A percentile compares a stretch with the other conserved stretches of the same genome.
Conservation (phyloP, 2,888 invertebrate species). For the Caenorhabditis doughertyi region DNA sequence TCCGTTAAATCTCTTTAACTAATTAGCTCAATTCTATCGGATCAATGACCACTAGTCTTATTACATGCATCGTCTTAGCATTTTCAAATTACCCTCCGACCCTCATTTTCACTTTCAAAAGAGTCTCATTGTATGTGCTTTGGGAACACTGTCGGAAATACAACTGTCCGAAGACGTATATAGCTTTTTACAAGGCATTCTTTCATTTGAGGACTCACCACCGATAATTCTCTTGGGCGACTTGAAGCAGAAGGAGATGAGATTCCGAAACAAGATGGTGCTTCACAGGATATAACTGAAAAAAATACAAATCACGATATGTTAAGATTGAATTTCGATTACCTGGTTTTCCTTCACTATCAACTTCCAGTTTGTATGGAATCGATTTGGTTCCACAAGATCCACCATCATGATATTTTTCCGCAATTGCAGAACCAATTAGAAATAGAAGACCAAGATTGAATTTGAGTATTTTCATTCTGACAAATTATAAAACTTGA, state of each 20-base stretch:
- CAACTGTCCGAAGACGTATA: constrained; percentile 21
- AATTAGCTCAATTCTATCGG: constrained; percentile 36
- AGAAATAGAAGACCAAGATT: constrained; percentile 42
- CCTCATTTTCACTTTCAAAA: constrained; percentile 29
- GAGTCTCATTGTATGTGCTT: constrained; percentile 19
- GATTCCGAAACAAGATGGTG: constrained; percentile 72
- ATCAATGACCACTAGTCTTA: constrained; percentile 34
- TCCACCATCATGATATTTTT: constrained; percentile 64
- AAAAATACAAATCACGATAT: background rate
- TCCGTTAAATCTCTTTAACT: constrained; percentile 14
- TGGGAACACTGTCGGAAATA: constrained; percentile 25
- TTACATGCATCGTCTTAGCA: background rate
- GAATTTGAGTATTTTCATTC: constrained; percentile 55
- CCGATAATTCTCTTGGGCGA: constrained; percentile 38
- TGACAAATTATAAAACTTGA: constrained; percentile 1
- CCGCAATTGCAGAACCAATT: constrained; percentile 11
- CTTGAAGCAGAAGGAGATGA: constrained; percentile 49
- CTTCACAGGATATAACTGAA: constrained; percentile 73
- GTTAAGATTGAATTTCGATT: background rate
- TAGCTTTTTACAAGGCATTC: constrained; percentile 20
- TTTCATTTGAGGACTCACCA: constrained; percentile 28
- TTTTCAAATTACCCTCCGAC: constrained; percentile 24
- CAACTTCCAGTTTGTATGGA: constrained; percentile 73
- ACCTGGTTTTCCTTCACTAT: constrained; percentile 76
- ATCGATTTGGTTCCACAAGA: constrained; percentile 72